A percentile compares a stretch with the other conserved stretches of the same genome.
Evolutionary conservation across 2,888 invertebrate genomes (phyloP).

Genomic region (Phyllotreta cruciferae): DNA sequence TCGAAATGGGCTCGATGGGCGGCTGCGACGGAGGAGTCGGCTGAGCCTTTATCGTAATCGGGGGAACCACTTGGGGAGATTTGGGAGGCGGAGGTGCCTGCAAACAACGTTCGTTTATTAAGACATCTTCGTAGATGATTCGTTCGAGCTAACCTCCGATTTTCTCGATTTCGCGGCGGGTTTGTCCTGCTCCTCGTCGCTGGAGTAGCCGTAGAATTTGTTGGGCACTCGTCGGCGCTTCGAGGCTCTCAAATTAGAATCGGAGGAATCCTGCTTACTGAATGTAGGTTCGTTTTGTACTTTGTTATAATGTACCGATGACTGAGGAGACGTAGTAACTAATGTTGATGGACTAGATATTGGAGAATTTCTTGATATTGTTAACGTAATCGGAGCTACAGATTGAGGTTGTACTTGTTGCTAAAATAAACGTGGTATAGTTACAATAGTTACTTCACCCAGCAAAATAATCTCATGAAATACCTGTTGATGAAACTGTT

Average conservation of each 20-base stretch:
- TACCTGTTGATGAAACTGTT: constrained; percentile 47
- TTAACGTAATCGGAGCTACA: constrained; percentile 53
- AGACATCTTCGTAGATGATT: constrained; percentile 4
- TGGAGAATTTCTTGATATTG: constrained; percentile 52
- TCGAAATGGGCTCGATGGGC: constrained; percentile 52
- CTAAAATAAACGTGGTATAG: constrained; percentile 19
- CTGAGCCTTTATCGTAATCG: constrained; percentile 55
- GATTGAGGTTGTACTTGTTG: constrained; percentile 38
- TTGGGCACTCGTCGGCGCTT: constrained; percentile 83
- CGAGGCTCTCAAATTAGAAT: constrained; percentile 73
- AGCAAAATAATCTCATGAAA: neutral
- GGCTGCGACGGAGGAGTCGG: constrained; percentile 40
- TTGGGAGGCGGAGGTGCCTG: constrained; percentile 42
- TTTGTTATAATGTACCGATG: constrained; percentile 29
- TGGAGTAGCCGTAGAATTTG: constrained; percentile 87
- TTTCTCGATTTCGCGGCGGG: constrained; percentile 77
- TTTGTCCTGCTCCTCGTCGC: constrained; percentile 76
- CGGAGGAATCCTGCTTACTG: constrained; percentile 38
- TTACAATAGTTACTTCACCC: neutral
- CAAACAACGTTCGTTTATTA: constrained; percentile 1
- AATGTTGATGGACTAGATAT: constrained; percentile 40
- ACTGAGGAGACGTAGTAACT: constrained; percentile 24
- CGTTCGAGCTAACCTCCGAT: constrained; percentile 67
- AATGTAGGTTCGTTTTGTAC: constrained; percentile 29
- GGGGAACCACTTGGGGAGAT: constrained; percentile 55